Base-by-base conservation (phyloP, 2,888 invertebrate species). In the Drosophila ezoana region DNA sequence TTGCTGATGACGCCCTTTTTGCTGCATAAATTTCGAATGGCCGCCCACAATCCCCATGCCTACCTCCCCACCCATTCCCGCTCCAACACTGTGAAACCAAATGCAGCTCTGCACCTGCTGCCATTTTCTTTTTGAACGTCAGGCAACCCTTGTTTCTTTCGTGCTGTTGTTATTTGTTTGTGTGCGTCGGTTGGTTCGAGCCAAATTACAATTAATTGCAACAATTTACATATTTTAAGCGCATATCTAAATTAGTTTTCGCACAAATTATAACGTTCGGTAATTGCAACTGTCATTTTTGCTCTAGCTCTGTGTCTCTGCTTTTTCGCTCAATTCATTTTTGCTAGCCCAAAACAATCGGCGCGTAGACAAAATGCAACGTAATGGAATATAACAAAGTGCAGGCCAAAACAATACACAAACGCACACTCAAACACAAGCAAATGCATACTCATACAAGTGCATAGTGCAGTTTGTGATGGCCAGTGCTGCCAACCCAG, bases 81-180 rank as follows among this genome's bases (percentile, higher is more conserved):
- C 35, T 59, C 13, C 18, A 45, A 41, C 47, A 38, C 35, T 44
- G 8, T 44, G 33, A 9, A 59, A 32, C 52, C 49, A 57, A 67
- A 60, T 84, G 63, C 79, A 87, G 72, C 62, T 63, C 60, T 87
- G 70, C 83, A 83, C 88, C 86, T 83, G 86, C 82, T 82, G 88
- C 86, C 88, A 86, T 87, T 83, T 88, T 88, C 74, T 82, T 87
- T 82, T 68, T 49, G 44, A 65, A 66, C 65, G 62, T 77, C 81
- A 80, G 66, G 70, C 78, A 87, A 87, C 81, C 78, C 66, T 66
- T 81, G 69, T 52, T 43, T 48, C 52, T 28, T 28, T 28, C 28
- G 28, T 56, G 48, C 41, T 28, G 47, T 43, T 70, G 44, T 62
- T 74, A 47, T 52, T 75, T 69, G 53, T 78, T 49, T 68, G 44